Base-by-base conservation (phyloP, 2,113 vertebrate genomes). In the Odontophorus gujanensis region DNA sequence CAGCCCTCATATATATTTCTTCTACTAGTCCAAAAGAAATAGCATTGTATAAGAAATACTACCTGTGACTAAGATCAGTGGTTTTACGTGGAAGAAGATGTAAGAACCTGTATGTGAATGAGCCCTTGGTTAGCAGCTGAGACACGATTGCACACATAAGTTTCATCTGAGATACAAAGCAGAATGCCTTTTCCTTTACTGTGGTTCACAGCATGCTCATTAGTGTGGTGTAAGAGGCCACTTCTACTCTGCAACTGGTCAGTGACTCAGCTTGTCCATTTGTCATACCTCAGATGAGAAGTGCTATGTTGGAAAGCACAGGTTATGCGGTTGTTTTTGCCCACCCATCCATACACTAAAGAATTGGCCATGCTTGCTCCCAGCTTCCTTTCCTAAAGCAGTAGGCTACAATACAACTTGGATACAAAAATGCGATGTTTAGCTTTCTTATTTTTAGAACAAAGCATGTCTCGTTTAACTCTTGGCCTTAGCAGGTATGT, bases 91-190 rank as follows among this genome's bases (percentile, higher is more conserved):
- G 55, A 87, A 69, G 22, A 69, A 80, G 72, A 50, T 13, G 10
- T 57, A 85, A 83, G 22, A 82, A 68, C 40, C 67, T 89, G 79
- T 17, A 24, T n/a, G 32, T 3, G 1, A 85, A 57, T 66, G 55
- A 92, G 79, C 71, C 66, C 40, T 91, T 66, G 58, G 59, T 59
- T 77, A 80, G 75, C 85, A 91, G 55, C 85, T 93, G 87, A 91
- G 85, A 47, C 34, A 80, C 16, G 4, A 81, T 55, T 74, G 38
- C 42, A 38, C 40, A 5, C 38, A 28, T n/a, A 32, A 34, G 81
- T 95, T 93, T 90, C 38, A 74, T 14, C 81, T 74, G 51, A 89
- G 61, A 65, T 78, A 34, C 30, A 32, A 42, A 84, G 34, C 47
- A 90, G 84, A 78, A 78, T 45, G 43, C 42, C 28, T 86, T 55